These are phyloP conservation scores for Anolis carolinensis DNA, from an alignment of 2,113 vertebrate genomes.

Conservation along the genomic window DNA sequence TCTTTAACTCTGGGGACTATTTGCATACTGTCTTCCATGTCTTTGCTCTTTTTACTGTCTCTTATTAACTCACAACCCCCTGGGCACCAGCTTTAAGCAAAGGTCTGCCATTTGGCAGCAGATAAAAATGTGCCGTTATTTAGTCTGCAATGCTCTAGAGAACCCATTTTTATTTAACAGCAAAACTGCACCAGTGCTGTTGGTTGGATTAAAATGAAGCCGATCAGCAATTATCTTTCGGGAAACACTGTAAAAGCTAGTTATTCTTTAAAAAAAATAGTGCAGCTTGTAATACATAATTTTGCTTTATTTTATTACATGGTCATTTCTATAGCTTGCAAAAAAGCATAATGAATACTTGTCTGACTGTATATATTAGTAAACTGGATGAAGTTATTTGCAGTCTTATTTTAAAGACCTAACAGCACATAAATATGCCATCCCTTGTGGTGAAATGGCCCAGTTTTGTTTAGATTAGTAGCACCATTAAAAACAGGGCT, in stretches of 20 bases:
- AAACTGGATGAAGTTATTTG: not conserved
- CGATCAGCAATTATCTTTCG: not conserved
- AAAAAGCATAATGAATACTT: not conserved
- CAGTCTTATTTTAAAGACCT: not conserved
- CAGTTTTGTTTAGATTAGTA: not conserved
- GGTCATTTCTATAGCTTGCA: not conserved
- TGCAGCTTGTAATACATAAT: not conserved
- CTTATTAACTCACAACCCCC: slow-evolving; percentile 9
- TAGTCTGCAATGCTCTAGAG: slow-evolving; percentile 18
- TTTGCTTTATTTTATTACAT: not conserved
- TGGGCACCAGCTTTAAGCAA: slow-evolving; percentile 20
- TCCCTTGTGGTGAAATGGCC: not conserved
- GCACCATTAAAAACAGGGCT: not conserved
- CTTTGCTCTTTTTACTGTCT: not conserved
- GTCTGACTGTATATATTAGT: not conserved
- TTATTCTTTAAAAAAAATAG: not conserved
- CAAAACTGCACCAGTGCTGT: not conserved
- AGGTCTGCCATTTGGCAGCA: slow-evolving; percentile 12
- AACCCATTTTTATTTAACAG: slow-evolving; percentile 29
- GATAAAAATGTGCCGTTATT: slow-evolving; percentile 6
- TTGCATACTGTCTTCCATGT: slow-evolving; percentile 24
- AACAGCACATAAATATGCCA: not conserved
- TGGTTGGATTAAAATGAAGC: slow-evolving; percentile 23
- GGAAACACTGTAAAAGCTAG: slow-evolving; percentile 12
- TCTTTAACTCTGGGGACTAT: not conserved